Base-by-base conservation (phyloP, 2,888 invertebrate species). In the Phyllotreta cruciferae region DNA sequence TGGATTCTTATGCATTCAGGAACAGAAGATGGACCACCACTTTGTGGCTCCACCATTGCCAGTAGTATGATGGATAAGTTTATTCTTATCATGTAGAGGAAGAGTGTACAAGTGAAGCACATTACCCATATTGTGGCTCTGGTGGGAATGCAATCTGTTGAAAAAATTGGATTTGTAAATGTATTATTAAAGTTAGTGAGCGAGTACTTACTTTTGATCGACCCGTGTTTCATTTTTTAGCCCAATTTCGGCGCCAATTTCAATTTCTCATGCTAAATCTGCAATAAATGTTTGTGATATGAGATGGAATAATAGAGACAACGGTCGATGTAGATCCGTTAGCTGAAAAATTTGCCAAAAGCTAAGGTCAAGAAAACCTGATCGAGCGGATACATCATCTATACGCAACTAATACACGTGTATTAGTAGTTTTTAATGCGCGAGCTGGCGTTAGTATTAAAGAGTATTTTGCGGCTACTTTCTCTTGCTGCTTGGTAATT, bases 41-140 rank as follows among this genome's bases (percentile, higher is more conserved):
- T 54, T 9, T 34, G 42, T 66, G 74, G 83, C 6, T 86, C 83
- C 2, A 89, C 88, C 90, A 90, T 90, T 5, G 89, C 90, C 49
- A 90, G 86, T 42, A 90, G 83, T 70, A 88, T 89, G 55, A 92
- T 86, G 10, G 91, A 90, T 82, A 92, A 87, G 77, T 92, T 91
- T 1, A 91, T 87, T 55, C 91, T 85, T 68, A 90, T 83, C 88
- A 90, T 89, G 81, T 91, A 92, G 10, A 85, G 84, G 69, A 89
- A 85, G 81, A 90, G 88, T 71, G 90, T 90, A 67, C 88, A 86
- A 63, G 89, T 88, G 77, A 92, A 90, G 69, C 90, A 79, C 90
- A 91, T 90, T 44, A 90, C 67, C 47, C 85, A 90, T 37, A 87
- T 80, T 62, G 83, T 73, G 6, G 83, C 76, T 52, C 87, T 81